Base-by-base conservation (phyloP, 2,888 invertebrate species). In the Calephelis perditalis region DNA sequence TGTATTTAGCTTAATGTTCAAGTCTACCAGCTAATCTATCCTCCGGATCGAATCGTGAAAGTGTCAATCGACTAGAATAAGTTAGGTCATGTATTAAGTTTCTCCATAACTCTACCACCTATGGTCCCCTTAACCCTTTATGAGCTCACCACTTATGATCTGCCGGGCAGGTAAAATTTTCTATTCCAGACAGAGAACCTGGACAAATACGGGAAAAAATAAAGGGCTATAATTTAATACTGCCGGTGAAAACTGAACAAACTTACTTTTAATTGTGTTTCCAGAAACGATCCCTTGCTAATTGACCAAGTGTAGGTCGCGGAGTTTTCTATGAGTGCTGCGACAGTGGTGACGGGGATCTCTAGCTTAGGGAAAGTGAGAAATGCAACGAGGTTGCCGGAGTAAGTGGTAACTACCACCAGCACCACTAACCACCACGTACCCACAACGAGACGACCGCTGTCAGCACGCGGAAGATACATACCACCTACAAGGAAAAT, bases 351-450 rank as follows among this genome's bases (percentile, higher is more conserved):
- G 37, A 96, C 93, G 0, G 95, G 93, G 44, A 92, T 87, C 77
- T 95, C 95, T 73, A 95, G 94, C 78, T 96, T 95, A 0, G 98
- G 98, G 76, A 98, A 97, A 0, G 98, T 98, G 52, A 98, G 92
- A 79, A 97, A 97, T 0, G 98, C 97, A 0, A 98, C 97, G 69
- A 98, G 91, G 83, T 97, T 97, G 3, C 98, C 98, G 60, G 97
- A 97, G 78, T 98, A 98, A 0, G 97, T 97, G 15, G 97, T 97
- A 0, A 97, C 96, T 26, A 97, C 92, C 0, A 98, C 95, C 65
- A 97, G 91, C 0, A 97, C 97, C 1, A 96, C 96, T 57, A 98
- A 81, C 98, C 98, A 98, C 98, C 98, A 98, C 1, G 96, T 94
- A 0, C 96, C 97, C 0, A 98, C 94, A 4, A 98, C 92, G 7